Evolutionary conservation across 2,113 vertebrate genomes (phyloP), one percentile per base, ranked within the genome.

Genomic region (Cavia porcellus): DNA sequence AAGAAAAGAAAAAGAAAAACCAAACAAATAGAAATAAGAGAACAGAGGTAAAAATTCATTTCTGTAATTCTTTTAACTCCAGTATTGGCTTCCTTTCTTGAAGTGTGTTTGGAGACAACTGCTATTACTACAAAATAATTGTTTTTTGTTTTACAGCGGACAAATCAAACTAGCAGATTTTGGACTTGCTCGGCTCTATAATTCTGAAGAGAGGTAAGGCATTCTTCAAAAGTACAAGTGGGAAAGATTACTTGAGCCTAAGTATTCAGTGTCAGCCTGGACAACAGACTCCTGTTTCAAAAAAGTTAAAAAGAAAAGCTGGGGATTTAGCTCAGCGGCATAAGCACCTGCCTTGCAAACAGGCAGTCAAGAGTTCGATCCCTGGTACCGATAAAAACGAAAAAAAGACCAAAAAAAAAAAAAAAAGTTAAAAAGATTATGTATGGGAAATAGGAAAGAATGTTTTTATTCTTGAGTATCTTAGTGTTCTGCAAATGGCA

Each of bases 111-210:
- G 52, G n/a, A 72, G 20, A 17, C 13, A 30, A 3, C 47, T 75
- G 0, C 47, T 93, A 5, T 95, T 92, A 93, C 24, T 87, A 96
- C 45, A 82, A 95, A 95, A 93, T 87, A 94, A 90, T 95, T 96
- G 0, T 97, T 3, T 96, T 95, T 97, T 96, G 85, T 97, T 97
- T 98, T 98, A 47, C 98, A 99, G 99, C 98, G 99, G 99, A 86
- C 99, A 99, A 98, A 99, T 99, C 98, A 99, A 99, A 97, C 98
- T 99, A 92, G 99, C 99, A 88, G 99, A 99, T 98, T 99, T 99
- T 97, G 99, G 99, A 98, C 99, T 99, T 88, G 99, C 99, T 95
- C 99, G 99, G 61, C 99, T 99, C 94, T 99, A 99, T 98, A 99
- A 99, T 98, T 99, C 99, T 0, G 99, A 99, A 97, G 99, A 99